Evolutionary conservation across 2,113 vertebrate genomes (phyloP).

Genomic region (Apodemus sylvaticus): DNA sequence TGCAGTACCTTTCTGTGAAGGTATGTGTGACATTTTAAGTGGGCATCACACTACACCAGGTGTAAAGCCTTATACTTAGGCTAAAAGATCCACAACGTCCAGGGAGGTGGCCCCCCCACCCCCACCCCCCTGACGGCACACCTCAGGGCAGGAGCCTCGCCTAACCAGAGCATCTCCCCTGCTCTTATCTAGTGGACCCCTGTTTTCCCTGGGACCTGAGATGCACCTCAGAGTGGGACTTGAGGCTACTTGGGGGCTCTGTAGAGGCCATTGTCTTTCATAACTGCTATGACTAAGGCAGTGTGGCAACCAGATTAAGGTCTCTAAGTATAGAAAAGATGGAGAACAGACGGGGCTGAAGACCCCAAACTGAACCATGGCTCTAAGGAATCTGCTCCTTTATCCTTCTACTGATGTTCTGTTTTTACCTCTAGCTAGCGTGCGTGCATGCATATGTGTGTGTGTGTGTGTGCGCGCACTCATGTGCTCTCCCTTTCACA

Average conservation of each 20-base stretch:
- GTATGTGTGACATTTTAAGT: background rate
- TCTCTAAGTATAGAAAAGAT: background rate
- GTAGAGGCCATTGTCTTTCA: background rate
- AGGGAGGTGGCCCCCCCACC: background rate
- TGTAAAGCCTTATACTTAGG: background rate
- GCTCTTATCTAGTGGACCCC: background rate
- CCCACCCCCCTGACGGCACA: too few relatives aligned
- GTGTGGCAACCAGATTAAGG: background rate
- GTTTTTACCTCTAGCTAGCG: background rate
- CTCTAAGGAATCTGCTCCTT: background rate
- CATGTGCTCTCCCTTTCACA: background rate
- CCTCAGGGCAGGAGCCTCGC: background rate
- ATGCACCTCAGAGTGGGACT: background rate
- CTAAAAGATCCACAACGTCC: background rate
- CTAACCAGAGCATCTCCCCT: background rate
- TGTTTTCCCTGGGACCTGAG: background rate
- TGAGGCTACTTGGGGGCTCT: background rate
- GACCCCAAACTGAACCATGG: background rate
- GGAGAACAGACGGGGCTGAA: background rate
- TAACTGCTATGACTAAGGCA: background rate
- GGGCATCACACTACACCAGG: background rate
- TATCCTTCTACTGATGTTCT: background rate
- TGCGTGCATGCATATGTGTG: background rate
- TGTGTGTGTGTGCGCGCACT: background rate
- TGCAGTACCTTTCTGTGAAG: background rate